Percentiles rank a stretch among this genome's conserved stretches.
Evolutionary conservation across 2,113 vertebrate genomes (phyloP).

Genomic region (Hippocampus mohnikei): DNA sequence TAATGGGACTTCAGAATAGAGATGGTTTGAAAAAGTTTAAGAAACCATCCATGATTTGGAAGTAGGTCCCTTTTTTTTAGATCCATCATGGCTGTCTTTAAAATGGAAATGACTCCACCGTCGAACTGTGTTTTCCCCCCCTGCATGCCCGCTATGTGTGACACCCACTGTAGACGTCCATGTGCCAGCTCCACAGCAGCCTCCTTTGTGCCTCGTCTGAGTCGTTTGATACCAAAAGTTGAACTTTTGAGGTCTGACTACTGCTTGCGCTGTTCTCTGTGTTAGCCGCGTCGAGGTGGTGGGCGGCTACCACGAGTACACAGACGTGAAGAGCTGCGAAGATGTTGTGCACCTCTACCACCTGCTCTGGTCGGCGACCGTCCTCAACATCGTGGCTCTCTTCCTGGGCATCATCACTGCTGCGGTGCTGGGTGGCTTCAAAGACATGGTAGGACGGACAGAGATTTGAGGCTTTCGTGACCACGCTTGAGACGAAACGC

Average conservation of each 20-base stretch:
- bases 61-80: constrained; percentile 75
- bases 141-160: constrained; percentile 47
- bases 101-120: neutral
- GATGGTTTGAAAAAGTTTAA: constrained; percentile 82
- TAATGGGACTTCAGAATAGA: constrained; percentile 80
- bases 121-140: constrained; percentile 39
- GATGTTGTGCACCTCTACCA: constrained; percentile 97
- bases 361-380: constrained; percentile 92
- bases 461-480: neutral
- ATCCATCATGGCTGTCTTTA: constrained; percentile 39
- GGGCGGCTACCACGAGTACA: constrained; percentile 95
- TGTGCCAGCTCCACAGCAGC: constrained; percentile 1
- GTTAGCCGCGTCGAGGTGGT: constrained; percentile 74
- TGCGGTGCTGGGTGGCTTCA: constrained; percentile 92
- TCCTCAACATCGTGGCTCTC: constrained; percentile 91
- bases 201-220: constrained; percentile 10
- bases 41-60: constrained; percentile 80
- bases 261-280: constrained; percentile 38
- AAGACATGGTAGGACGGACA: constrained; percentile 85
- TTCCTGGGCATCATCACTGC: constrained; percentile 98
- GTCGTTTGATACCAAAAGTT: neutral
- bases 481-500: neutral
- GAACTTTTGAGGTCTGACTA: constrained; percentile 39
- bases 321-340: constrained; percentile 93
- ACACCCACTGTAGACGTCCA: neutral